Percentiles rank a stretch among this genome's conserved stretches.
phyloP scores from a whole-genome alignment of 2,888 invertebrate genomes.

The Azorinus chamasolen region DNA sequence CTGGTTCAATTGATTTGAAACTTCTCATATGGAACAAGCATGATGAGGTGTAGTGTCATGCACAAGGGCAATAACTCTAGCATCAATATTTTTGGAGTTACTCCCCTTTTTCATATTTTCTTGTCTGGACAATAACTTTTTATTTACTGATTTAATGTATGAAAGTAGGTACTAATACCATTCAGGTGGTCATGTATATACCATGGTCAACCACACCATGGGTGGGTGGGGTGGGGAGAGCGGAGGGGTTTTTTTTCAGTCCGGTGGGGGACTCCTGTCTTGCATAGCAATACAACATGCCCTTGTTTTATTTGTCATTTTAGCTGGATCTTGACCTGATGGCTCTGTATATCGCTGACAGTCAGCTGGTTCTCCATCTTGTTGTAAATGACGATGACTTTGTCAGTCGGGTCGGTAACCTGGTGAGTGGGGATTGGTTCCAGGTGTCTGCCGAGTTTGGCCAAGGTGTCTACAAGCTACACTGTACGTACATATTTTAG shows the following conservation, averaged over 20 bases:
- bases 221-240: not conserved
- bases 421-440: slow-evolving; percentile 79
- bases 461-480: slow-evolving; percentile 67
- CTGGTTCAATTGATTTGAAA: no score
- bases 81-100: no score
- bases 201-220: no score
- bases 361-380: slow-evolving; percentile 74
- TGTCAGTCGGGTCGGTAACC: slow-evolving; percentile 65
- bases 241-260: not conserved
- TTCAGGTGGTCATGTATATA: no score
- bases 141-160: no score
- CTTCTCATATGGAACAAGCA: no score
- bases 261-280: not conserved
- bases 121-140: no score
- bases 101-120: no score
- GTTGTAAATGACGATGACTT: slow-evolving; percentile 72
- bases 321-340: slow-evolving; percentile 76
- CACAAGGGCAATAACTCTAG: no score
- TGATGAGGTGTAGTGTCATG: no score
- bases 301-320: slow-evolving; percentile 20
- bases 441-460: slow-evolving; percentile 66
- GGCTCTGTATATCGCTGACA: slow-evolving; percentile 71
- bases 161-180: no score
- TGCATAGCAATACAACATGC: not conserved
- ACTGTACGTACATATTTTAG: slow-evolving; percentile 61